phyloP scores from a whole-genome alignment of 2,888 invertebrate species.

The Nesidiocoris tenuis region DNA sequence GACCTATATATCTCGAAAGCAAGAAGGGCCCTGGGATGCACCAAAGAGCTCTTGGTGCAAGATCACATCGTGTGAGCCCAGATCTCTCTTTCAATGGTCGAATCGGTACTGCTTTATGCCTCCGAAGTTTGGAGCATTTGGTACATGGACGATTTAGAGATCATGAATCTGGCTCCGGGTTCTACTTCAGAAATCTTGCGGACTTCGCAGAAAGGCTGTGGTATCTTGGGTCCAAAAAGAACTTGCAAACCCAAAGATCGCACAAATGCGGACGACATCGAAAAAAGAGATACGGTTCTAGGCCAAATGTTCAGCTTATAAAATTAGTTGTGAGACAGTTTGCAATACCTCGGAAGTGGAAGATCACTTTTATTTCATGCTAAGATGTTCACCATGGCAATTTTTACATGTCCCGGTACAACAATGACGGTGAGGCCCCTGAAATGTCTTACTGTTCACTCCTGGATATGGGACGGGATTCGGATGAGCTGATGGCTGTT shows the following conservation, averaged over 20 bases:
- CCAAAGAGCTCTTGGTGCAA: neutral
- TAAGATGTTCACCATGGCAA: neutral
- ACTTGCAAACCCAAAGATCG: neutral
- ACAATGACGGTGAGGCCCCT: neutral
- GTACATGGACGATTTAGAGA: slow-evolving; percentile 8
- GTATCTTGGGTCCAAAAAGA: neutral
- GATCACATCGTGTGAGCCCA: neutral
- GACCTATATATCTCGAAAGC: neutral
- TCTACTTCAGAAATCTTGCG: neutral
- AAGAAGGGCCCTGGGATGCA: neutral
- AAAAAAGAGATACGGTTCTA: neutral
- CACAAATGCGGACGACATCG: neutral
- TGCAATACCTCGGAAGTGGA: neutral
- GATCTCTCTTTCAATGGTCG: neutral
- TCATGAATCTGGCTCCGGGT: neutral
- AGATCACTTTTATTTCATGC: neutral
- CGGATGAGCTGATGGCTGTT: neutral
- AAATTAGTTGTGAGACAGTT: neutral
- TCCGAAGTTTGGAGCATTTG: neutral
- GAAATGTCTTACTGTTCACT: neutral
- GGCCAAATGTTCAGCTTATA: neutral
- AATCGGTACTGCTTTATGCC: neutral
- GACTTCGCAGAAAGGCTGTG: neutral
- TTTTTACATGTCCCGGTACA: neutral
- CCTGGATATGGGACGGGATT: neutral